Percentiles rank a stretch among this genome's conserved stretches.
phyloP scores from a whole-genome alignment of 2,797 vertebrate genomes.

The Nannoperca australis region DNA sequence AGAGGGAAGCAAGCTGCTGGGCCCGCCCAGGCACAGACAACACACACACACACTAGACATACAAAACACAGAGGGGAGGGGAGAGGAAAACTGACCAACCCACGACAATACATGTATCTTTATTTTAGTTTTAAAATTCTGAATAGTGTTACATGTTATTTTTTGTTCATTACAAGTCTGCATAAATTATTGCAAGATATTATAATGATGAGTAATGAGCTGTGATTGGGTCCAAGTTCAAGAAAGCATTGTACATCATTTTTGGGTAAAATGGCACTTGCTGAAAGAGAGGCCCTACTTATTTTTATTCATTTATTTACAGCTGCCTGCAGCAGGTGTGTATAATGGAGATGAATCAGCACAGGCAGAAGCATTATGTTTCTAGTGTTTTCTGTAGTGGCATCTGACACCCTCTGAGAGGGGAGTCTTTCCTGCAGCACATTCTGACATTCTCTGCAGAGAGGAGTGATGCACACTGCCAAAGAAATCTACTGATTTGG shows the following conservation, averaged over 20 bases:
- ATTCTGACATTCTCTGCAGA: constrained; percentile 15
- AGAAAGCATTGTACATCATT: not conserved
- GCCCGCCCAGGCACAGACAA: too few relatives aligned
- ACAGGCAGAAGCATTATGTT: constrained; percentile 29
- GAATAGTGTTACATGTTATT: too few relatives aligned
- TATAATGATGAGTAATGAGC: too few relatives aligned
- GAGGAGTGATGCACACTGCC: not conserved
- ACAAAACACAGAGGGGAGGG: too few relatives aligned
- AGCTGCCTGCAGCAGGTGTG: constrained; percentile 39
- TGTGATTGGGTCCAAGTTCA: not conserved
- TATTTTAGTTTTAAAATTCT: not conserved
- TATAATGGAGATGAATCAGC: constrained; percentile 42
- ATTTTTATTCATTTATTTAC: constrained; percentile 35
- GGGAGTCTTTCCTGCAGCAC: constrained; percentile 25
- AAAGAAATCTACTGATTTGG: constrained; percentile 5
- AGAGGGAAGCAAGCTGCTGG: too few relatives aligned
- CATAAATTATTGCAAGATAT: not conserved
- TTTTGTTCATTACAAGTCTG: not conserved
- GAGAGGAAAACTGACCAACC: too few relatives aligned
- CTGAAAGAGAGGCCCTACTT: not conserved
- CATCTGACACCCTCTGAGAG: constrained; percentile 28
- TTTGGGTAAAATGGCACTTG: not conserved
- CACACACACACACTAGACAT: too few relatives aligned
- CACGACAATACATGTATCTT: too few relatives aligned
- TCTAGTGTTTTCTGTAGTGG: constrained; percentile 18